Evolutionary conservation across 2,888 invertebrate genomes (phyloP).

Genomic region (Andricus quercusramuli): DNA sequence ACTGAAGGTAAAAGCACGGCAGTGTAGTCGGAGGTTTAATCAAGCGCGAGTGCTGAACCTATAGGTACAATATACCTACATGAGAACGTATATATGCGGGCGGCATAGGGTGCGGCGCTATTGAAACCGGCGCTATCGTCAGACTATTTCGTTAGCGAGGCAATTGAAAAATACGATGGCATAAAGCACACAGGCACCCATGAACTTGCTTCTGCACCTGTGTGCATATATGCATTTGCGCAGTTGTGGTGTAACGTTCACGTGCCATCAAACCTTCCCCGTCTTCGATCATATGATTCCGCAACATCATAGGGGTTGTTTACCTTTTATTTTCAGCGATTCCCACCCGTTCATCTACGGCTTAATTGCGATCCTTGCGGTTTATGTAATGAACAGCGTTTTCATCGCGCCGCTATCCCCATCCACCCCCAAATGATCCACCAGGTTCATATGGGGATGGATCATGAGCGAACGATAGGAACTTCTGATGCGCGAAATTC

Average conservation of each 20-base stretch:
- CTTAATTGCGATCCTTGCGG: constrained; percentile 49
- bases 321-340: constrained; percentile 14
- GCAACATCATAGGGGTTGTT: background rate
- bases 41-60: constrained; percentile 58
- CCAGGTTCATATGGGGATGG: background rate
- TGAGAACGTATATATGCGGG: constrained; percentile 49
- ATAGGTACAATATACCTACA: constrained; percentile 43
- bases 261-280: background rate
- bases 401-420: background rate
- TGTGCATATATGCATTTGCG: background rate
- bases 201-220: background rate
- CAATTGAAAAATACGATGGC: constrained; percentile 68
- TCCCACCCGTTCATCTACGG: constrained; percentile 15
- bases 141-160: constrained; percentile 65
- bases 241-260: background rate
- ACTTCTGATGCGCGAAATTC: constrained; percentile 19
- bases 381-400: constrained; percentile 48
- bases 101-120: constrained; percentile 52
- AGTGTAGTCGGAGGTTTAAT: constrained; percentile 58
- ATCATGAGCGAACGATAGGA: background rate
- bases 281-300: background rate
- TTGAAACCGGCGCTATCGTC: constrained; percentile 60
- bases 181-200: constrained; percentile 58
- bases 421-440: background rate
- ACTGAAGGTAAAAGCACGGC: constrained; percentile 25